Conservation (phyloP, 2,797 vertebrate species). For the Hemitrygon akajei region DNA sequence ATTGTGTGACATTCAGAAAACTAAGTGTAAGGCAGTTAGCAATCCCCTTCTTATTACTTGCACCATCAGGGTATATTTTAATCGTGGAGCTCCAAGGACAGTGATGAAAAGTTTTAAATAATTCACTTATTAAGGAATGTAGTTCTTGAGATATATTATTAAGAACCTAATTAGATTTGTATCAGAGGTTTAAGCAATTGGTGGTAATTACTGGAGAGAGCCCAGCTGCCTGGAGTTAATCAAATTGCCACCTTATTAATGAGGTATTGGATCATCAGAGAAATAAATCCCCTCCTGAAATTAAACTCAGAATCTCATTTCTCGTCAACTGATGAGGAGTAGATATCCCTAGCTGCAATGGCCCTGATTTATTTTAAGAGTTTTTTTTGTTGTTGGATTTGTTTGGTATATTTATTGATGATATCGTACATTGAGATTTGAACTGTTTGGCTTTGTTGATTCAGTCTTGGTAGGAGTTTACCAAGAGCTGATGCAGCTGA, state of each 20-base stretch:
- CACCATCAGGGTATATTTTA: not conserved
- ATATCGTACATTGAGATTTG: not conserved
- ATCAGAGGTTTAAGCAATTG: not conserved
- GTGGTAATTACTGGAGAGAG: not conserved
- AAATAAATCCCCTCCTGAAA: not conserved
- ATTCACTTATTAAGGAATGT: not conserved
- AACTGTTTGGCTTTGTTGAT: not conserved
- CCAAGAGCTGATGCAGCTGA: not conserved
- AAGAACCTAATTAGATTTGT: slow-evolving; percentile 13
- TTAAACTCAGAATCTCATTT: slow-evolving; percentile 3
- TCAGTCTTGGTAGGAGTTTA: not conserved
- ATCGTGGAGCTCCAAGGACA: not conserved
- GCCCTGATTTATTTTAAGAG: not conserved
- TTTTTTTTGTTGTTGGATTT: no score
- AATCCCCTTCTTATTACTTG: not conserved
- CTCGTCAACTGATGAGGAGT: not conserved
- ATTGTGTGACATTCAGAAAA: not conserved
- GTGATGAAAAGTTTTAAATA: not conserved
- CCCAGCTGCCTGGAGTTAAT: slow-evolving; percentile 28
- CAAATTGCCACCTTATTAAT: not conserved
- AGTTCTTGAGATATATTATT: not conserved
- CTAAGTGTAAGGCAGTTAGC: not conserved
- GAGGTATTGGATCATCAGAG: not conserved
- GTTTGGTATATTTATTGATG: not conserved
- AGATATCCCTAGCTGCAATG: not conserved